Evolutionary conservation across 2,888 invertebrate genomes (phyloP), one percentile per base, ranked within the genome.

Genomic region (Lacanobia wlatinum): DNA sequence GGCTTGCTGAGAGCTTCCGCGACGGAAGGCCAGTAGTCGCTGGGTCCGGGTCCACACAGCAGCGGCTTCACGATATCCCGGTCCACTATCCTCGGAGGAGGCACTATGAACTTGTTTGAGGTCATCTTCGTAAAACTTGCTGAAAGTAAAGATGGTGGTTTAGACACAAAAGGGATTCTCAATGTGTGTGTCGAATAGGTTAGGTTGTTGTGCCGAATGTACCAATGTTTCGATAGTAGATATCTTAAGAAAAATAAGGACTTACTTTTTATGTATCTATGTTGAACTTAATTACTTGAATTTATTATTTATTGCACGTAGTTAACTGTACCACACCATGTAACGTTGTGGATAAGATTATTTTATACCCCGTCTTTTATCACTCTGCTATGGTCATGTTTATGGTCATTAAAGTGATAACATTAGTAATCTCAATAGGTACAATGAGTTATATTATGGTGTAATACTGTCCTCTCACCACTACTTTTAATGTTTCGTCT

Each of bases 21-120:
- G 2, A 96, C 95, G 0, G 96, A 95, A 0, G 96, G 95, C 91
- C 92, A 93, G 3, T 94, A 68, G 67, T 96, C 92, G 48, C 90
- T 88, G 0, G 96, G 96, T 0, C 96, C 96, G 0, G 96, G 94
- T 0, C 96, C 96, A 81, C 95, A 96, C 6, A 95, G 83, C 38
- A 92, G 77, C 0, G 93, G 93, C 73, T 93, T 92, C 14, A 77
- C 84, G 50, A 93, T 87, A 14, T 88, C 79, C 0, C 95, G 90
- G 64, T 95, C 94, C 40, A 84, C 85, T 50, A 95, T 93, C 40
- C 70, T 87, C 0, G 96, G 96, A 1, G 90, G 90, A 16, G 90
- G 83, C 1, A 95, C 89, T 56, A 78, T 83, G 50, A 94, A 80
- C 46, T 91, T 90, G 12, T 87, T 71, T 6, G 80, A 81, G 14